phyloP scores from a whole-genome alignment of 37 sponge, comb jelly and placozoan species.

The Spongia lamella region DNA sequence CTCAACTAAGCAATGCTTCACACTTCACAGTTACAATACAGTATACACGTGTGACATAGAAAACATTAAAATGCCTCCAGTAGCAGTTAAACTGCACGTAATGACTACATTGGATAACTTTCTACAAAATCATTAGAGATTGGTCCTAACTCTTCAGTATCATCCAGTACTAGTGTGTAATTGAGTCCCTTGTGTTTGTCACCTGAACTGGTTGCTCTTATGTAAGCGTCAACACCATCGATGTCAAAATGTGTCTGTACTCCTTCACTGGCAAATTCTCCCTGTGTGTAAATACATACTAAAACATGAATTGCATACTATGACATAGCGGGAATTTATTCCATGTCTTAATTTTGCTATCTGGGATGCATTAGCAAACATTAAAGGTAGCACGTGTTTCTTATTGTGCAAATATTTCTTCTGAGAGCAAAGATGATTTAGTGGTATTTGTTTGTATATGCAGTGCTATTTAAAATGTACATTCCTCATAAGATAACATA shows the following conservation, averaged over 20 bases:
- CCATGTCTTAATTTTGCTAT: background rate
- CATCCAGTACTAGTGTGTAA: constrained; percentile 60
- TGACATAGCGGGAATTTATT: background rate
- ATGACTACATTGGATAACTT: no score
- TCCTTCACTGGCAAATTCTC: constrained; percentile 91
- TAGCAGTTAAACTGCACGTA: no score
- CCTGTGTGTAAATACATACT: constrained; percentile 68
- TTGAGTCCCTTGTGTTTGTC: constrained; percentile 78
- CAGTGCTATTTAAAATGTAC: background rate
- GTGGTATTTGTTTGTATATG: no score
- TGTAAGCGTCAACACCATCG: constrained; percentile 40
- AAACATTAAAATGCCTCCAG: no score
- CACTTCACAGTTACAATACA: no score
- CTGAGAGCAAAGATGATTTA: no score
- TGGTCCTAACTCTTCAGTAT: constrained; percentile 51
- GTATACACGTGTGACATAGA: no score
- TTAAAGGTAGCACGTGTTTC: no score
- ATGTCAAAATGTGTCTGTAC: constrained; percentile 89
- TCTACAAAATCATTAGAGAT: background rate
- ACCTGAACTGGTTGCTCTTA: constrained; percentile 83
- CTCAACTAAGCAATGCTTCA: no score
- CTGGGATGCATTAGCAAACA: background rate
- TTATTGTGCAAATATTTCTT: no score
- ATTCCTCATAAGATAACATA: constrained; percentile 38
- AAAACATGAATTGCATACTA: background rate